Conservation (phyloP, 2,797 vertebrate genomes). For the Balearica regulorum region DNA sequence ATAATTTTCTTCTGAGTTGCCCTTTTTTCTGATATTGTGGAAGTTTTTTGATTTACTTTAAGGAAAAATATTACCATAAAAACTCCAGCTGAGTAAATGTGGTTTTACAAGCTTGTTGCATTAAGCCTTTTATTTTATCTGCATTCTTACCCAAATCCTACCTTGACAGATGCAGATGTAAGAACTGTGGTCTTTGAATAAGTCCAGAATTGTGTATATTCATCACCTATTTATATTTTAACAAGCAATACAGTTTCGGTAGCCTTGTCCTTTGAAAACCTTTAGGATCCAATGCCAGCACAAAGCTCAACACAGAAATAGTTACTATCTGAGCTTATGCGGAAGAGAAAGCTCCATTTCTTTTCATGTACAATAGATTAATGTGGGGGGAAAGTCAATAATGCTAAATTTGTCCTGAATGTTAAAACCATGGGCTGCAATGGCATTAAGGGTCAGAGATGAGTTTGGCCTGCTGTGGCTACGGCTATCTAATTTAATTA, state of each 20-base stretch:
- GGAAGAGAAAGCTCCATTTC: background rate
- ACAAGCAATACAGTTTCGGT: background rate
- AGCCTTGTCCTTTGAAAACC: background rate
- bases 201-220: slow-evolving; percentile 24
- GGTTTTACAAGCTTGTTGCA: slow-evolving; percentile 51
- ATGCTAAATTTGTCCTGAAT: background rate
- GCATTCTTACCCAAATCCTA: slow-evolving; percentile 31
- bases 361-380: background rate
- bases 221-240: slow-evolving; percentile 5
- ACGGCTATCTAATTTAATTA: slow-evolving; percentile 52
- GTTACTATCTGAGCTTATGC: background rate
- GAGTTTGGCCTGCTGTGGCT: background rate
- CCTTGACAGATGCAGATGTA: background rate
- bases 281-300: background rate
- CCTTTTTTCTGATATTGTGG: background rate
- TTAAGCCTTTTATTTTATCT: slow-evolving; percentile 53
- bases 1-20: background rate
- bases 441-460: background rate
- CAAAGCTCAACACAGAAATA: background rate
- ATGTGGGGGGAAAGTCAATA: background rate
- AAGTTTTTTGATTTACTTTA: background rate
- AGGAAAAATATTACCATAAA: background rate
- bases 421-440: background rate
- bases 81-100: background rate
- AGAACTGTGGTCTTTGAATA: slow-evolving; percentile 50